Conservation (phyloP, 1,140 invertebrate genomes). For the Sitophilus oryzae region DNA sequence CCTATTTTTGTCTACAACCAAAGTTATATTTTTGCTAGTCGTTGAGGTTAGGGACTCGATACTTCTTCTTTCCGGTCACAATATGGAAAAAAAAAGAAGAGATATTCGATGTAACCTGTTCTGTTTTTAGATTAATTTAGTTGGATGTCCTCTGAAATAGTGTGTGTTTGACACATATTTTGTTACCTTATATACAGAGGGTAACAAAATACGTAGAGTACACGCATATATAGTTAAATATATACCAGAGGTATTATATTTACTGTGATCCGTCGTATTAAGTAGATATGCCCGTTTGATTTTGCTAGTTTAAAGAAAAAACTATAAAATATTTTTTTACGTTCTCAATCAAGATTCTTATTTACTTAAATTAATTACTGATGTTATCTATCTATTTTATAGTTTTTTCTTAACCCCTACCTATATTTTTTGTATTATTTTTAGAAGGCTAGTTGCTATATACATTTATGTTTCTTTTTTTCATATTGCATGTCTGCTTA, state of each 20-base stretch:
- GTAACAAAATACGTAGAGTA: neutral
- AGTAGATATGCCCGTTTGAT: constrained; percentile 41
- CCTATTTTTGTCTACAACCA: too few relatives aligned
- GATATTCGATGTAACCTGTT: neutral
- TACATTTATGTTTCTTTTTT: constrained; percentile 25
- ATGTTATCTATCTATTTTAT: neutral
- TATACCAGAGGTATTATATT: constrained; percentile 11
- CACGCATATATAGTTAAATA: neutral
- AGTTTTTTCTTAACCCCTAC: constrained; percentile 10
- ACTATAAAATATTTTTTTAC: too few relatives aligned
- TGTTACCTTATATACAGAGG: neutral
- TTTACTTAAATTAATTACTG: too few relatives aligned
- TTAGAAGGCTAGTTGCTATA: constrained; percentile 41
- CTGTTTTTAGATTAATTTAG: neutral
- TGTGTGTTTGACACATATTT: too few relatives aligned
- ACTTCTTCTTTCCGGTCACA: neutral
- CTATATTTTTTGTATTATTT: too few relatives aligned
- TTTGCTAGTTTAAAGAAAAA: too few relatives aligned
- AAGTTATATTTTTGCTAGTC: constrained; percentile 42
- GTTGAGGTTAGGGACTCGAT: constrained; percentile 10
- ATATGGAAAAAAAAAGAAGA: neutral
- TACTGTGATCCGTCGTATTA: constrained; percentile 30
- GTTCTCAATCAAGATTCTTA: neutral
- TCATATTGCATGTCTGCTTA: constrained; percentile 38
- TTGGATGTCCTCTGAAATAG: neutral